Evolutionary conservation across 2,888 invertebrate genomes (phyloP), one percentile per base, ranked within the genome.

Genomic region (Drosophila vallismaia): DNA sequence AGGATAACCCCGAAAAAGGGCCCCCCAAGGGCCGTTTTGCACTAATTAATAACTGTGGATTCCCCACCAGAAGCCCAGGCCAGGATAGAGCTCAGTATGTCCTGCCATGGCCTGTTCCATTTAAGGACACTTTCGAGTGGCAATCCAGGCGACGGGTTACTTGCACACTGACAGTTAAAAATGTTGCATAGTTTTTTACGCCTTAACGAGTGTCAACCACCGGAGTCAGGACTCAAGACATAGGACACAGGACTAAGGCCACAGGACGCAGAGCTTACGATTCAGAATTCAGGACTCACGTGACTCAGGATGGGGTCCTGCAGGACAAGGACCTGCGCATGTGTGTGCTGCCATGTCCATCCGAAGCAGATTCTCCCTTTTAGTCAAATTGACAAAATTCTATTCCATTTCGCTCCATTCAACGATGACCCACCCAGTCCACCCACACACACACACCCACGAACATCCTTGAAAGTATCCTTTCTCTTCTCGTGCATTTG

Each of bases 21-120:
- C 72, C 86, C 84, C 84, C 84, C 88, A 76, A 88, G 88, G 84
- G 86, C 88, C 88, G 76, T 85, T 85, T 85, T 85, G 84, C 85
- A 81, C 88, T 85, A 85, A 85, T 85, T 85, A 85, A 85, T 85
- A 85, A 88, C 81, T 78, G 85, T 73, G 78, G 88, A 85, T 88
- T 78, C 84, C 81, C 84, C 73, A 36, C 28, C 28, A 28, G 40
- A 52, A 73, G 50, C 60, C 42, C 50, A 59, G 54, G 73, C 12
- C 31, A 49, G 69, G 36, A 40, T 40, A 12, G 49, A 4, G 38
- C 46, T 29, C 19, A 7, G 33, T 38, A 38, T 29, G 31, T 50
- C 31, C 57, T 45, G 53, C 53, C 45, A 26, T 26, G 31, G 45
- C 26, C 57, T 45, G 53, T 36, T 45, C 40, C 67, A 38, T 53